Conservation (phyloP, 2,797 vertebrate species). For the Halcyon smyrnensis region DNA sequence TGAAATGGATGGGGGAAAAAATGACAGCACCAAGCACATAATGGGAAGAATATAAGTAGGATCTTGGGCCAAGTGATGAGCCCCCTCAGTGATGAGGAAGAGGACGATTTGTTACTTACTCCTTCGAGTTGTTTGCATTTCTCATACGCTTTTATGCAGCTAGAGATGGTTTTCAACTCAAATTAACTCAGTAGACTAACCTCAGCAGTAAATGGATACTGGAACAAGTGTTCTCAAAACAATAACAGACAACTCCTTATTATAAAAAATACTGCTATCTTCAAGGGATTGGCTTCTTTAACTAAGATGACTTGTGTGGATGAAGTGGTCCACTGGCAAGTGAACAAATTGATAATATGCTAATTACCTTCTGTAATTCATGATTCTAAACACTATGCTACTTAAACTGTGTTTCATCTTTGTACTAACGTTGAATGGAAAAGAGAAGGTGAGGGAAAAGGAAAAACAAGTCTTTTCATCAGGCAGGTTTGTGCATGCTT, state of each 20-base stretch:
- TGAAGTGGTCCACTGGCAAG: background rate
- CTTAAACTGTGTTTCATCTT: conserved; percentile 10
- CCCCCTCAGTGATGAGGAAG: background rate
- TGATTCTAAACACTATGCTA: background rate
- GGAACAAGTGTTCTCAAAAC: background rate
- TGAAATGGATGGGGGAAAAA: background rate
- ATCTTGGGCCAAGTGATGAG: background rate
- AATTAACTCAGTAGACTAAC: background rate
- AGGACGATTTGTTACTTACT: background rate
- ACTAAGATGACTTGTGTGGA: background rate
- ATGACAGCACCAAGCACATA: background rate
- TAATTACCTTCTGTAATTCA: background rate
- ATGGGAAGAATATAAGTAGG: background rate
- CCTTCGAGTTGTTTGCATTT: background rate
- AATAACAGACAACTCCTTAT: background rate
- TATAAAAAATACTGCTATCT: background rate
- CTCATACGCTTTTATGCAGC: background rate
- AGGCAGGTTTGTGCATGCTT: conserved; percentile 75
- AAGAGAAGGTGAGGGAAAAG: conserved; percentile 21
- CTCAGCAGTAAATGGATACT: background rate
- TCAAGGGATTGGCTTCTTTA: background rate
- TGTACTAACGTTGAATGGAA: background rate
- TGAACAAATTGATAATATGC: background rate
- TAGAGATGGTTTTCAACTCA: background rate
- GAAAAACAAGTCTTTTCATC: conserved; percentile 46